Base-by-base conservation (phyloP, 2,797 vertebrate species). In the Gobio occitaniae region DNA sequence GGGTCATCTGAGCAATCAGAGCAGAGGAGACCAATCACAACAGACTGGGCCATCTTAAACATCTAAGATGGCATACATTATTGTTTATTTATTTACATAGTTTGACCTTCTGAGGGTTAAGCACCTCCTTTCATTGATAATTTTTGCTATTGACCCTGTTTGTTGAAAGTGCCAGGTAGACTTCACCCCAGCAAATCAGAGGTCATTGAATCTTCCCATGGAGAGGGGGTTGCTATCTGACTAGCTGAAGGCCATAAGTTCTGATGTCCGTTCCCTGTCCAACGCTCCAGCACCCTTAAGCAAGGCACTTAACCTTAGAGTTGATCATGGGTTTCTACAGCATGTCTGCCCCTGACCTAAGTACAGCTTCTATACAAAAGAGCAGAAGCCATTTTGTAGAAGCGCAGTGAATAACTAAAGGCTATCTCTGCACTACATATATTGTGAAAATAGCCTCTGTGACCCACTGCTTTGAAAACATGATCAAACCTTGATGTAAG, bases 391-490 rank as follows among this genome's bases (percentile, higher is more conserved):
- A 68, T 48, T 50, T 68, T 59, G 54, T 70, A 36, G 76, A 78
- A 13, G 9, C 25, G 1, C 68, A 6, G 25, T 56, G 66, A 71
- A 50, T 78, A 71, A 78, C 82, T 69, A 68, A 56, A 54, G 50
- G 66, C 52, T 69, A 69, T 59, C 47, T 59, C 12, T 68, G 48
- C 32, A 29, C 48, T 84, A 56, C 82, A 68, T 84, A n/a, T 56
- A 65, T 83, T 84, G 72, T 69, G 72, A 77, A 84, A 77, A 66
- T 48, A 47, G 65, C 65, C 83, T 59, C 9, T 7, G 29, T 79
- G 83, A 84, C 66, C 66, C 48, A 17, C 66, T 61, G 41, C 50
- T 84, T 83, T 69, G 54, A 59, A 78, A 84, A 70, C 65, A 76
- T 10, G 47, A 38, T 68, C 63, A 84, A 70, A 50, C 44, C 83